A percentile compares a stretch with the other conserved stretches of the same genome.
Evolutionary conservation across 2,113 vertebrate genomes (phyloP).

Genomic region (Dipodomys stephensi): DNA sequence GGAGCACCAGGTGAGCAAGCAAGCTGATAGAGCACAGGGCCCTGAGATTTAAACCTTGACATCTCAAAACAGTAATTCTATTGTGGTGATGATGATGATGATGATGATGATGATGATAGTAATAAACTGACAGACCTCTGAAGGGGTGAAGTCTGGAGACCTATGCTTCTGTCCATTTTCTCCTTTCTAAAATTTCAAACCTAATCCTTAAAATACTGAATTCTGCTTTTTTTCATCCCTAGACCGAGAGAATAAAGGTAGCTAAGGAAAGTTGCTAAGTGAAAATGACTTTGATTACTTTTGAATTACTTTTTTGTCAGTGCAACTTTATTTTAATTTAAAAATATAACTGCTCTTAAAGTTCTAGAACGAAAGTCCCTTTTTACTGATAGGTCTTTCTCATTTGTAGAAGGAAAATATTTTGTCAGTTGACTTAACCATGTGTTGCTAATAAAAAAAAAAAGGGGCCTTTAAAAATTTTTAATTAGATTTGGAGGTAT

Average conservation of each 20-base stretch:
- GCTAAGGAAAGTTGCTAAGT: neutral
- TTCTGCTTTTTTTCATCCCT: neutral
- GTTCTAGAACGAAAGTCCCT: neutral
- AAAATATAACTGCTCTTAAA: neutral
- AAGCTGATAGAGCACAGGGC: no score
- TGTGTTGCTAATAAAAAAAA: neutral
- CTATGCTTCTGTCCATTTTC: neutral
- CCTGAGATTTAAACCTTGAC: no score
- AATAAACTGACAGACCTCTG: neutral
- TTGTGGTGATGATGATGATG: no score
- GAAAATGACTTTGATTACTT: conserved; percentile 12
- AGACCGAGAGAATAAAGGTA: neutral
- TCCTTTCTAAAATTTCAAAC: neutral
- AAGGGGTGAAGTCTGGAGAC: neutral
- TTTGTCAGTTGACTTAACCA: conserved; percentile 24
- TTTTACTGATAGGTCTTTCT: neutral
- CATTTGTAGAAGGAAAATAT: conserved; percentile 37
- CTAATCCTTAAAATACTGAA: neutral
- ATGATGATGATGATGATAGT: no score
- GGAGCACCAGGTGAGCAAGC: no score
- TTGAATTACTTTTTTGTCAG: conserved; percentile 32
- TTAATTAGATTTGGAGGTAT: neutral
- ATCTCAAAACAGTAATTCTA: no score
- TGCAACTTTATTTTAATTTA: neutral
- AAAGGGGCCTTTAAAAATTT: neutral